These are phyloP conservation scores for Gryllus longicercus DNA, from an alignment of 2,888 invertebrate genomes.

Conservation along the genomic window DNA sequence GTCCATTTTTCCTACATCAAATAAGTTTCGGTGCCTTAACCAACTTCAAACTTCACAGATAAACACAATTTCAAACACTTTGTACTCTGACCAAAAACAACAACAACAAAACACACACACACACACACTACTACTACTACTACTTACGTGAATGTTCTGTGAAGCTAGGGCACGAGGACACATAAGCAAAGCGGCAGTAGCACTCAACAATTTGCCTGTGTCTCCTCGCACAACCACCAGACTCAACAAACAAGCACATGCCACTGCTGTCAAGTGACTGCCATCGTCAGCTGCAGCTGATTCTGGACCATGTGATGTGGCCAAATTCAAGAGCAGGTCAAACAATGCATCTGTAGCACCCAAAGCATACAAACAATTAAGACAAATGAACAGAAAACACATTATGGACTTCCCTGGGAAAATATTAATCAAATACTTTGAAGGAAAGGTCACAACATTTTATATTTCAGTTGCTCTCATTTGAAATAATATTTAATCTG, in stretches of 20 bases:
- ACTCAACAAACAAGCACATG: slow-evolving; percentile 87
- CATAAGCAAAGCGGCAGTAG: slow-evolving; percentile 84
- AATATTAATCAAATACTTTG: not conserved
- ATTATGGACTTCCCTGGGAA: slow-evolving; percentile 22
- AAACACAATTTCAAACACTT: too few relatives aligned
- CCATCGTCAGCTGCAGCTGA: slow-evolving; percentile 60
- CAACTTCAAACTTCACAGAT: too few relatives aligned
- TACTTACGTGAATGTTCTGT: slow-evolving; percentile 71
- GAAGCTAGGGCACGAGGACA: slow-evolving; percentile 71
- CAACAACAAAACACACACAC: too few relatives aligned
- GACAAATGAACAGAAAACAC: slow-evolving; percentile 19
- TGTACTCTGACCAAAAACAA: too few relatives aligned
- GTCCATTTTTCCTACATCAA: too few relatives aligned
- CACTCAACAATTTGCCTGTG: slow-evolving; percentile 83
- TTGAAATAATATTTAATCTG: too few relatives aligned
- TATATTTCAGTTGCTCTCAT: too few relatives aligned
- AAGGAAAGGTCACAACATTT: not conserved
- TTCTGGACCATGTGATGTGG: slow-evolving; percentile 64
- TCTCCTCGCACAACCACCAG: slow-evolving; percentile 90
- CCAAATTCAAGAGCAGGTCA: slow-evolving; percentile 76
- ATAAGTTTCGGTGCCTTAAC: too few relatives aligned
- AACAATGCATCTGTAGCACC: slow-evolving; percentile 69
- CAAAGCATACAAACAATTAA: not conserved
- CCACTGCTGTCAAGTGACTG: slow-evolving; percentile 75
- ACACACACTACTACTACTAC: too few relatives aligned